A percentile compares a stretch with the other conserved stretches of the same genome.
Conservation (phyloP, 2,113 vertebrate species). For the Numida meleagris region DNA sequence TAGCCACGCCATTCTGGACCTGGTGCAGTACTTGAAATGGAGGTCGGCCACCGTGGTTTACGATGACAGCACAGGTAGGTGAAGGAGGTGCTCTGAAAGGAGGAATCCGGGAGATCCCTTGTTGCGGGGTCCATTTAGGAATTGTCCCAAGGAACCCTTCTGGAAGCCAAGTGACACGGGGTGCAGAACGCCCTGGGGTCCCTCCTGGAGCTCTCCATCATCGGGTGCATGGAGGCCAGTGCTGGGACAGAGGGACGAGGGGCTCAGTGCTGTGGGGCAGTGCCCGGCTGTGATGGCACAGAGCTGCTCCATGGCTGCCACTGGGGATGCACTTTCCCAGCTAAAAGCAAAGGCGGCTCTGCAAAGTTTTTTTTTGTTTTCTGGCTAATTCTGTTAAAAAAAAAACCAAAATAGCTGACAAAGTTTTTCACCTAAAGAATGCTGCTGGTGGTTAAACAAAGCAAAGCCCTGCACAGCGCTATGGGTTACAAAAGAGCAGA, state of each 20-base stretch:
- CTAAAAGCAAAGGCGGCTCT: not conserved
- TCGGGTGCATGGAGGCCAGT: no score
- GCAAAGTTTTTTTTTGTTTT: slow-evolving; percentile 8
- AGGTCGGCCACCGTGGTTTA: slow-evolving; percentile 97
- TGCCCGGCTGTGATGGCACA: no score
- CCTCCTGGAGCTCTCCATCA: not conserved
- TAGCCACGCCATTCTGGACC: slow-evolving; percentile 96
- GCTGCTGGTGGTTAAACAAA: slow-evolving; percentile 15
- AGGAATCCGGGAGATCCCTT: not conserved
- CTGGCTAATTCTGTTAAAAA: not conserved
- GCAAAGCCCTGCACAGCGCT: not conserved
- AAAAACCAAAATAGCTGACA: not conserved
- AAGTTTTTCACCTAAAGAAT: not conserved
- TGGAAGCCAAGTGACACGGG: rapidly evolving
- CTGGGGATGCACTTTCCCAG: not conserved
- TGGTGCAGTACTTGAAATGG: slow-evolving; percentile 97
- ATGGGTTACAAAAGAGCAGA: not conserved
- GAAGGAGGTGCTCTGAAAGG: not conserved
- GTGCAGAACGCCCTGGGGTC: rapidly evolving
- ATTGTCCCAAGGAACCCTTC: not conserved
- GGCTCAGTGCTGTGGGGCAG: no score
- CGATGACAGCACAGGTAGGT: slow-evolving; percentile 95
- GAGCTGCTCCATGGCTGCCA: not conserved
- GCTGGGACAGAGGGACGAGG: no score
- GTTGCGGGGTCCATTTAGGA: not conserved